A percentile compares a stretch with the other conserved stretches of the same genome.
phyloP scores from a whole-genome alignment of 2,113 vertebrate genomes.

The Polyodon spathula region DNA sequence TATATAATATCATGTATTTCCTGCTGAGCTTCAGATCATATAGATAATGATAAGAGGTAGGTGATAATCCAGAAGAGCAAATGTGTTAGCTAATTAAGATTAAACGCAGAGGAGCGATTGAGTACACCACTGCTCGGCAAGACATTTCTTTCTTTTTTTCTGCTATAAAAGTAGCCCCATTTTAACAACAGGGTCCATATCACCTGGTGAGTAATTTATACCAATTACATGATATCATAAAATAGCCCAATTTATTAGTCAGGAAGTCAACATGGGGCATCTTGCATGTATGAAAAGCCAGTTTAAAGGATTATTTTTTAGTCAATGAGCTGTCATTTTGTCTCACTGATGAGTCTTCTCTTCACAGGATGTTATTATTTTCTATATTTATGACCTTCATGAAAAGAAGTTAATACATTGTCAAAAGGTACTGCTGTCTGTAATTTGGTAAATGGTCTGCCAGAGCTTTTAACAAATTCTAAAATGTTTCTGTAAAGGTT shows the following conservation, averaged over 20 bases:
- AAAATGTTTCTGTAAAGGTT: too few relatives aligned
- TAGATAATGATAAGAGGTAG: constrained; percentile 54
- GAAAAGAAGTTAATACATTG: neutral
- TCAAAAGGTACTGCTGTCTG: constrained; percentile 1
- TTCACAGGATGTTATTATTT: constrained; percentile 27
- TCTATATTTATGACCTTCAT: neutral
- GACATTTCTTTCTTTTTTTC: constrained; percentile 26
- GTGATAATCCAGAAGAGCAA: constrained; percentile 56
- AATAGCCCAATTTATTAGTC: constrained; percentile 68
- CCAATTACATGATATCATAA: constrained; percentile 68
- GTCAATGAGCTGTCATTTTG: constrained; percentile 49
- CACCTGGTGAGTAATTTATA: constrained; percentile 69
- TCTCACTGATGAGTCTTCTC: constrained; percentile 36
- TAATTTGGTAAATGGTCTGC: constrained; percentile 6
- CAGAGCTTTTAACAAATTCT: neutral
- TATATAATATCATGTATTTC: constrained; percentile 42
- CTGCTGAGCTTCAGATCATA: constrained; percentile 53
- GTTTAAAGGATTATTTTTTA: constrained; percentile 58
- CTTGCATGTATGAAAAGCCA: constrained; percentile 32
- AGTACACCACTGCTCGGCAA: constrained; percentile 38
- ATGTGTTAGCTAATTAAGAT: constrained; percentile 57
- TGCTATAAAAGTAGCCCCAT: constrained; percentile 21
- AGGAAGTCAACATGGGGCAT: constrained; percentile 62
- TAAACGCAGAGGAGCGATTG: constrained; percentile 44
- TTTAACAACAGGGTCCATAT: constrained; percentile 71